Conservation (phyloP, 1,140 invertebrate species). For the Macrobrachium nipponense region DNA sequence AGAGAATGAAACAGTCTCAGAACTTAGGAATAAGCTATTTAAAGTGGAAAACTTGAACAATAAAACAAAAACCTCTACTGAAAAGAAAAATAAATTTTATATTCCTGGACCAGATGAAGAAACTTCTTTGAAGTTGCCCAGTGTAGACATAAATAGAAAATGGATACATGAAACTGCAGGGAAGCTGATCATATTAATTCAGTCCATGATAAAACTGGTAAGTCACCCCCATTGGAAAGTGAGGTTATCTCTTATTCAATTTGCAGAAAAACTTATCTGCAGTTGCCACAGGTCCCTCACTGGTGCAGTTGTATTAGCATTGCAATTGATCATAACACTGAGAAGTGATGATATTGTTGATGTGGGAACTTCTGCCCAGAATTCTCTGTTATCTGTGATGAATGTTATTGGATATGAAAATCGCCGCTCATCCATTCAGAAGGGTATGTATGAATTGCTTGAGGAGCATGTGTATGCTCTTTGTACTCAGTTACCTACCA, state of each 20-base stretch:
- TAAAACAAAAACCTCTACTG: background rate
- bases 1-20: background rate
- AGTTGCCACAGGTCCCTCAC: slow-evolving; percentile 14
- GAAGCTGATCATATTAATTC: slow-evolving; percentile 11
- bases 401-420: background rate
- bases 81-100: slow-evolving; percentile 11
- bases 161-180: slow-evolving; percentile 15
- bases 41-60: background rate
- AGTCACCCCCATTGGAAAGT: slow-evolving; percentile 23
- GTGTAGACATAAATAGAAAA: slow-evolving; percentile 2
- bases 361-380: slow-evolving; percentile 10
- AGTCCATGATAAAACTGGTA: slow-evolving; percentile 25
- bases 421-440: background rate
- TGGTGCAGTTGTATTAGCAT: background rate
- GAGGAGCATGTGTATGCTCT: slow-evolving; percentile 21
- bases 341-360: slow-evolving; percentile 11
- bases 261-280: slow-evolving; percentile 22
- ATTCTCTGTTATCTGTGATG: slow-evolving; percentile 9
- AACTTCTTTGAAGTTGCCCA: background rate
- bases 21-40: slow-evolving; percentile 14
- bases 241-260: slow-evolving; percentile 20
- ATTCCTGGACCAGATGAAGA: slow-evolving; percentile 16
- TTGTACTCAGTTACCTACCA: slow-evolving; percentile 4
- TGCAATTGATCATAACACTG: background rate
- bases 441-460: slow-evolving; percentile 1